phyloP scores from a whole-genome alignment of 2,113 vertebrate genomes.

The Chloroceryle aenea region DNA sequence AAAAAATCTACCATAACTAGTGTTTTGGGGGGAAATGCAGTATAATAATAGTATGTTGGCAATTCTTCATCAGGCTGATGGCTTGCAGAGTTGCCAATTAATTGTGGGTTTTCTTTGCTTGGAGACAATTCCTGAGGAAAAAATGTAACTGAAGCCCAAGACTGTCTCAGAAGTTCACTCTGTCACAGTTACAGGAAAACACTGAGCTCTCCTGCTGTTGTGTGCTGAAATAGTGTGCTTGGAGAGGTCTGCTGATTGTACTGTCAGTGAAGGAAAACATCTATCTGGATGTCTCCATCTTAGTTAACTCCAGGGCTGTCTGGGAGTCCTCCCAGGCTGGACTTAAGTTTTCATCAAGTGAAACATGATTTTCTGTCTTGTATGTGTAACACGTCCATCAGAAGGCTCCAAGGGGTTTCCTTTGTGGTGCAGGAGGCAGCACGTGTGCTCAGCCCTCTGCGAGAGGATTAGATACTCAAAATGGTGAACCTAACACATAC shows the following conservation, averaged over 20 bases:
- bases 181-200: not conserved
- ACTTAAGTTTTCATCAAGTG: not conserved
- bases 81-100: not conserved
- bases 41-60: not conserved
- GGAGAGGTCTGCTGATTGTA: not conserved
- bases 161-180: not conserved
- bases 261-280: rapidly evolving
- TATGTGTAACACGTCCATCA: not conserved
- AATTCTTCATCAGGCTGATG: not conserved
- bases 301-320: not conserved
- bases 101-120: not conserved
- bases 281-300: not conserved
- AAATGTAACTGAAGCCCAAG: not conserved
- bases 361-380: not conserved
- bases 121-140: not conserved
- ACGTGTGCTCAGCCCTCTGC: not conserved
- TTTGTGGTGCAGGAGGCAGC: rapidly evolving
- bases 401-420: not conserved
- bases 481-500: not conserved
- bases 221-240: not conserved
- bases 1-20: not conserved
- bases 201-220: rapidly evolving
- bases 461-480: not conserved
- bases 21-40: not conserved
- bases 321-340: not conserved